Evolutionary conservation across 1,140 invertebrate species (phyloP).

Genomic region (Bursaphelenchus mucronatus): DNA sequence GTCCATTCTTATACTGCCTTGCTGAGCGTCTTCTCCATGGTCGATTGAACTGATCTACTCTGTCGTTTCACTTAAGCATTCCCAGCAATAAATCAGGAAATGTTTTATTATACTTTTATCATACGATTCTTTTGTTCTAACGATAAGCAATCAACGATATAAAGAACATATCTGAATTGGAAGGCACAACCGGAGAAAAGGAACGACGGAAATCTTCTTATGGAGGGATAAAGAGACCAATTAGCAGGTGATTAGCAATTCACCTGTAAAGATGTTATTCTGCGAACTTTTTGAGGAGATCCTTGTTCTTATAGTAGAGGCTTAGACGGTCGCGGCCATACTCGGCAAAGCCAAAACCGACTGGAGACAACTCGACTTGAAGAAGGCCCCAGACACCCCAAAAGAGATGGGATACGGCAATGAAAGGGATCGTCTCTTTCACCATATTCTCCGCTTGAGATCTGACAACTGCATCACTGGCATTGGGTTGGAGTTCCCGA

Average conservation of each 20-base stretch:
- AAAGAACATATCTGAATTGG: no score
- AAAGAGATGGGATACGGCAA: constrained; percentile 57
- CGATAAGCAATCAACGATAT: no score
- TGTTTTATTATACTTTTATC: no score
- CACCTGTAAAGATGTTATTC: constrained; percentile 4
- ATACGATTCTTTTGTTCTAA: no score
- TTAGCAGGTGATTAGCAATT: no score
- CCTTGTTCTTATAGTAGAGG: constrained; percentile 58
- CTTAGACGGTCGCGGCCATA: constrained; percentile 57
- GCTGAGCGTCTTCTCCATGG: no score
- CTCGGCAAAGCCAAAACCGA: constrained; percentile 59
- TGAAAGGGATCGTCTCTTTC: constrained; percentile 54
- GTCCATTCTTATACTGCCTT: neutral
- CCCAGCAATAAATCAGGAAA: no score
- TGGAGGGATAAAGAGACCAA: no score
- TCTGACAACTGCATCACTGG: constrained; percentile 30
- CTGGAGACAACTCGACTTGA: constrained; percentile 60
- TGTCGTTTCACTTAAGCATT: neutral
- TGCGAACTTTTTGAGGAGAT: constrained; percentile 42
- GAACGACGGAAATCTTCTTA: no score
- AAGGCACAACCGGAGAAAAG: no score
- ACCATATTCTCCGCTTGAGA: constrained; percentile 44
- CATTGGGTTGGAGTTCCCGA: constrained; percentile 41
- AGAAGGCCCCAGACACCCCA: constrained; percentile 60
- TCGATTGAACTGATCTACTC: neutral